Percentiles rank a stretch among this genome's conserved stretches.
Evolutionary conservation across 2,888 invertebrate genomes (phyloP).

Genomic region (Watsonalla cultraria): DNA sequence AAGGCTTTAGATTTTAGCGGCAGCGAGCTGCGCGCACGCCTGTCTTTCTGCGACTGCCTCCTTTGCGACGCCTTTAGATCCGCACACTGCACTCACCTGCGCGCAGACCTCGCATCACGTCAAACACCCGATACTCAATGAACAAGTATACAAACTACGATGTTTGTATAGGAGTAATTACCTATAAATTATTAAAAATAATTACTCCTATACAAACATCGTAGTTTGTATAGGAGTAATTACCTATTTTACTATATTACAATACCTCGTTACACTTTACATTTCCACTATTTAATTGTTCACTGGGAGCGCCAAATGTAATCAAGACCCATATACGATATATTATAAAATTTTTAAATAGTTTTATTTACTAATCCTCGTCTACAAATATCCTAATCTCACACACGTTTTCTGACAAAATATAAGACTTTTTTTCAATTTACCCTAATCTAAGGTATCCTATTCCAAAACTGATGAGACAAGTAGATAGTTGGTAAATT

Average conservation of each 20-base stretch:
- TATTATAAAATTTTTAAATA: too few relatives aligned
- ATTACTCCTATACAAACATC: background rate
- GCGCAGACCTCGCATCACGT: constrained; percentile 52
- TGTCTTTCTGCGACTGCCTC: constrained; percentile 56
- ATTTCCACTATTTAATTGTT: background rate
- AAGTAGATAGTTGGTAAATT: too few relatives aligned
- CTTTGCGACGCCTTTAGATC: constrained; percentile 25
- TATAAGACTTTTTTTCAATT: too few relatives aligned
- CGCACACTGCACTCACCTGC: constrained; percentile 38
- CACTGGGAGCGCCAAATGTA: too few relatives aligned
- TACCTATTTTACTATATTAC: constrained; percentile 1
- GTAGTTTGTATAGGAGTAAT: background rate
- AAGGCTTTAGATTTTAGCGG: constrained; percentile 22
- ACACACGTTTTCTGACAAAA: too few relatives aligned
- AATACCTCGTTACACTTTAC: background rate
- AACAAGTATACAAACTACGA: constrained; percentile 9
- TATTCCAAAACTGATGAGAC: too few relatives aligned
- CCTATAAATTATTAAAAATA: too few relatives aligned
- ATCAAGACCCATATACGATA: too few relatives aligned
- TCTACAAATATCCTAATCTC: too few relatives aligned
- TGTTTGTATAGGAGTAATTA: background rate
- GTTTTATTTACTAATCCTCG: too few relatives aligned
- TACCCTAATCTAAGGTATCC: too few relatives aligned
- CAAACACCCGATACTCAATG: constrained; percentile 46
- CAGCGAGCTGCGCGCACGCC: constrained; percentile 59